Evolutionary conservation across 2,113 vertebrate genomes (phyloP).

Genomic region (Gallinago paraguaiae): DNA sequence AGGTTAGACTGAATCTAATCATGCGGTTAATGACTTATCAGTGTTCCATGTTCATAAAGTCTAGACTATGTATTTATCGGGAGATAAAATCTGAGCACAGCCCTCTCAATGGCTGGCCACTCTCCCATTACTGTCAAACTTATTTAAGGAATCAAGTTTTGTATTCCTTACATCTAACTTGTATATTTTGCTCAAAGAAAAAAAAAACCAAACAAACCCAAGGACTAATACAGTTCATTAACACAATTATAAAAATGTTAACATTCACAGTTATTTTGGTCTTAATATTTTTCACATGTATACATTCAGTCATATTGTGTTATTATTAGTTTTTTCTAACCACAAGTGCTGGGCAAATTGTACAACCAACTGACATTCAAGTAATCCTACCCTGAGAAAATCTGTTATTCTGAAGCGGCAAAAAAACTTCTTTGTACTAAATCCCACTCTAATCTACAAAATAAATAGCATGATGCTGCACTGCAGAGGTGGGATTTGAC

Average conservation of each 20-base stretch:
- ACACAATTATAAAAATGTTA: conserved; percentile 30
- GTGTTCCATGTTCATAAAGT: not conserved
- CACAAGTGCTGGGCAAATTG: conserved; percentile 75
- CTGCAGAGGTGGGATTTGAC: conserved; percentile 50
- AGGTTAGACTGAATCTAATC: conserved; percentile 22
- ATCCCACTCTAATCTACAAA: conserved; percentile 45
- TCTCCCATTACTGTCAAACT: not conserved
- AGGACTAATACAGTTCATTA: conserved; percentile 33
- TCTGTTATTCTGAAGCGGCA: conserved; percentile 64
- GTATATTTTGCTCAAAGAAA: conserved; percentile 25
- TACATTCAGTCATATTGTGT: conserved; percentile 62
- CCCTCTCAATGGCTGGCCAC: not conserved
- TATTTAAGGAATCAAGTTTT: not conserved
- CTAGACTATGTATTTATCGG: not conserved
- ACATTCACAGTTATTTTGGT: conserved; percentile 81
- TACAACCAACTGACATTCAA: conserved; percentile 76
- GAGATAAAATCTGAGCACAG: not conserved
- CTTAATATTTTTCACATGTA: conserved; percentile 65
- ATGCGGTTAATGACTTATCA: not conserved
- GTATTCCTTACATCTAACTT: not conserved
- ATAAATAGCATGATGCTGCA: conserved; percentile 71
- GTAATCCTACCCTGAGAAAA: conserved; percentile 79
- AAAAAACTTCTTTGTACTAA: conserved; percentile 56
- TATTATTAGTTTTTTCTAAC: conserved; percentile 60
- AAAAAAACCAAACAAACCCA: not conserved